These are phyloP conservation scores for Malurus splendens DNA, from an alignment of 2,797 vertebrate genomes.

Conservation along the genomic window DNA sequence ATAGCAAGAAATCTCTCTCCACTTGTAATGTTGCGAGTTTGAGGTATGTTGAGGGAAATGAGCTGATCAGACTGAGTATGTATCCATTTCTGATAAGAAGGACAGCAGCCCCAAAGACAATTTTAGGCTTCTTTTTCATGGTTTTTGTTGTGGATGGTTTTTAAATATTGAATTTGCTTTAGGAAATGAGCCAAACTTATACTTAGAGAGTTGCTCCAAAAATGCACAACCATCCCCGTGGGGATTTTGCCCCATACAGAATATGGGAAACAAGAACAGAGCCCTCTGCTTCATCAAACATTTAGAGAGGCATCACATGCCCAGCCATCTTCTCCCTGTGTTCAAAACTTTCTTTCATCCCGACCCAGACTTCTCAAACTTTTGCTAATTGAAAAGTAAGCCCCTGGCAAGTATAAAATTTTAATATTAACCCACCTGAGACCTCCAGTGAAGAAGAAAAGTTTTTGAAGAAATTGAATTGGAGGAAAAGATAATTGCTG, in stretches of 20 bases:
- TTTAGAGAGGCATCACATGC: slow-evolving; percentile 5
- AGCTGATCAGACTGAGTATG: not conserved
- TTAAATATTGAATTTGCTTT: not conserved
- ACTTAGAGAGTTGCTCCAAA: not conserved
- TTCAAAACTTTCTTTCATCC: not conserved
- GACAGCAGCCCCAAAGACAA: not conserved
- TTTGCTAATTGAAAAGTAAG: slow-evolving; percentile 41
- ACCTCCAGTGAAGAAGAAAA: not conserved
- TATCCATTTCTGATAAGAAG: not conserved
- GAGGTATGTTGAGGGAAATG: not conserved
- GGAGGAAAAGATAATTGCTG: not conserved
- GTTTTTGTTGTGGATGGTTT: not conserved
- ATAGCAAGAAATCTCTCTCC: not conserved
- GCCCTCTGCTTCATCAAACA: not conserved
- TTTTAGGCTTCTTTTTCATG: not conserved
- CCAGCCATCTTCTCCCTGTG: not conserved
- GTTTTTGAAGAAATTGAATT: not conserved
- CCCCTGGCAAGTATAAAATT: slow-evolving; percentile 51
- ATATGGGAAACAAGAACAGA: not conserved
- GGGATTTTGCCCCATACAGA: not conserved
- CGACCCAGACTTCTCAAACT: not conserved
- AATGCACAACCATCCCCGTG: not conserved
- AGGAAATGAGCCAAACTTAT: not conserved
- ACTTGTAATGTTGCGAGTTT: not conserved
- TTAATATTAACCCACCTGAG: slow-evolving; percentile 43